Evolutionary conservation across 2,113 vertebrate species (phyloP).

Genomic region (Crotalus tigris): DNA sequence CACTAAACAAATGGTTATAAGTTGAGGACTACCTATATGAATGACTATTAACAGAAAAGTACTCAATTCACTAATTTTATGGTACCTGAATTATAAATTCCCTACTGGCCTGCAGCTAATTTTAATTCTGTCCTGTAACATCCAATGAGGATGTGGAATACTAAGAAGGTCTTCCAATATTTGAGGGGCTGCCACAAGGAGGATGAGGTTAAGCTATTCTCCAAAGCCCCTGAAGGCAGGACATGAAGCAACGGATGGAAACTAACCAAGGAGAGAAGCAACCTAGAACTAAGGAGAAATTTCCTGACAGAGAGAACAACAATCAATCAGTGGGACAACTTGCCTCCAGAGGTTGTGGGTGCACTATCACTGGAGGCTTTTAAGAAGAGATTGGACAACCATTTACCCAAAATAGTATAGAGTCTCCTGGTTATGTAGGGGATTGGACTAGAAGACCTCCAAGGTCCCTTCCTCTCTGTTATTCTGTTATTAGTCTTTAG

Average conservation of each 20-base stretch:
- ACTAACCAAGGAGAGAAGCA: too few relatives aligned
- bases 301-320: too few relatives aligned
- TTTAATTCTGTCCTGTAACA: background rate
- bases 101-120: background rate
- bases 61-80: background rate
- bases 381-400: background rate
- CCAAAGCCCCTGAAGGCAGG: background rate
- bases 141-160: background rate
- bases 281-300: too few relatives aligned
- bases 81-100: background rate
- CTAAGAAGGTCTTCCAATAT: background rate
- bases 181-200: background rate
- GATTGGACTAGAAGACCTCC: background rate
- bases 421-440: background rate
- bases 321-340: too few relatives aligned
- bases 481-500: background rate
- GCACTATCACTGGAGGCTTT: background rate
- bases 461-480: background rate
- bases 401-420: background rate
- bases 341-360: background rate
- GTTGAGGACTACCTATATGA: background rate
- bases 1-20: too few relatives aligned
- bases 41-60: background rate
- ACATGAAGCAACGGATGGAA: background rate
- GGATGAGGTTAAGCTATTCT: background rate